These are phyloP conservation scores for Falco columbarius DNA, from an alignment of 2,797 vertebrate species.

Conservation along the genomic window DNA sequence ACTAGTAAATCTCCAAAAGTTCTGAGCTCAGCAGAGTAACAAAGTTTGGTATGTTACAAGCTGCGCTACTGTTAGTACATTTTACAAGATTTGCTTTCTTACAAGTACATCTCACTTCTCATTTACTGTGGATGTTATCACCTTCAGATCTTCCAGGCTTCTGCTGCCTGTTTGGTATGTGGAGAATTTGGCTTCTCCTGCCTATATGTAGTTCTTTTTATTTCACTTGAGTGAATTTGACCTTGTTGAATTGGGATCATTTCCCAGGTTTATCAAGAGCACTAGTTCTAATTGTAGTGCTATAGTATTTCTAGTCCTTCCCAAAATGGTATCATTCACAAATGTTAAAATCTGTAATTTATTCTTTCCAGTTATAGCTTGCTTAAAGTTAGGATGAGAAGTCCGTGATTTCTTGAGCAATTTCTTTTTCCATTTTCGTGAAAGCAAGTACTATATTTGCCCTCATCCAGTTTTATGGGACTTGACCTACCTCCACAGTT, in stretches of 20 bases:
- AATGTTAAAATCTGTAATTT: neutral
- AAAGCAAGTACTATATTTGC: neutral
- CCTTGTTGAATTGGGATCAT: neutral
- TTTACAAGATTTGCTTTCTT: slow-evolving; percentile 13
- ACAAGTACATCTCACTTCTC: slow-evolving; percentile 13
- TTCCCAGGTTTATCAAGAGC: neutral
- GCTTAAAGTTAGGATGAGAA: neutral
- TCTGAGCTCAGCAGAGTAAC: neutral
- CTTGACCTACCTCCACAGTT: neutral
- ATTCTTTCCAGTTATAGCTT: neutral
- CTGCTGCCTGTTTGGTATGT: neutral
- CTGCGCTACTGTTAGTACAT: neutral
- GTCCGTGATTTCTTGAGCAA: neutral
- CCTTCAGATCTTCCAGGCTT: slow-evolving; percentile 19
- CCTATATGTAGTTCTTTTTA: neutral
- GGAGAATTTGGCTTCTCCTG: neutral
- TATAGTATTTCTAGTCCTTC: neutral
- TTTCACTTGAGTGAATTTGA: neutral
- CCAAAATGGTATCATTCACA: neutral
- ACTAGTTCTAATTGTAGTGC: neutral
- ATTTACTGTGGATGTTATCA: slow-evolving; percentile 20
- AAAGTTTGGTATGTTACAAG: neutral
- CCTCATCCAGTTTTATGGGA: neutral
- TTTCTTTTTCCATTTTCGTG: neutral
- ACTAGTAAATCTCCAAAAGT: neutral